Evolutionary conservation across 2,797 vertebrate genomes (phyloP).

Genomic region (Enteromius mattozi): DNA sequence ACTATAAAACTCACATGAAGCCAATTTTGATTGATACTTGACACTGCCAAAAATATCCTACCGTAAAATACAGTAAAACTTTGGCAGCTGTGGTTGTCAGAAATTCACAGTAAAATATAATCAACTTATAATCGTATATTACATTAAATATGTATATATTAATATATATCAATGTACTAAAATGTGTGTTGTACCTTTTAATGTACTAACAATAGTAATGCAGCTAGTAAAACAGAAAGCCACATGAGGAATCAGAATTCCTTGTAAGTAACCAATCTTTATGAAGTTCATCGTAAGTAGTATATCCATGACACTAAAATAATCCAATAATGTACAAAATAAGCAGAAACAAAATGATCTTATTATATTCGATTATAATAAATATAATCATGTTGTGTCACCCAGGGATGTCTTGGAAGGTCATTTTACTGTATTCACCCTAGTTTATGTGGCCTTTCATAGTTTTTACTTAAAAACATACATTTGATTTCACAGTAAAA

Average conservation of each 20-base stretch:
- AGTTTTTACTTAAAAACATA: background rate
- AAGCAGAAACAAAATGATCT: background rate
- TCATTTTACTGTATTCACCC: background rate
- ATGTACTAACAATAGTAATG: background rate
- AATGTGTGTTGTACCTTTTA: background rate
- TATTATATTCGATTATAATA: background rate
- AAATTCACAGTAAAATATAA: background rate
- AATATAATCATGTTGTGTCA: background rate
- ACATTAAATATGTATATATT: background rate
- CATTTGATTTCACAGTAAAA: background rate
- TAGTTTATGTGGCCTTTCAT: background rate
- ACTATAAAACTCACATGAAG: background rate
- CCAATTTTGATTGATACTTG: background rate
- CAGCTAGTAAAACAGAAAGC: background rate
- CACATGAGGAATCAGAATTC: background rate
- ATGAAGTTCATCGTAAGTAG: background rate
- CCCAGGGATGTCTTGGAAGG: background rate
- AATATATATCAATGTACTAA: background rate
- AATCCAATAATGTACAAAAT: background rate
- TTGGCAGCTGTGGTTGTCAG: background rate
- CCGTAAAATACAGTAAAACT: background rate
- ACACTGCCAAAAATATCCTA: background rate
- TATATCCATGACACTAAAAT: background rate
- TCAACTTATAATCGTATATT: background rate
- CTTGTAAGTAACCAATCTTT: background rate